Conservation (phyloP, 2,797 vertebrate species). For the Pelobates cultripes region DNA sequence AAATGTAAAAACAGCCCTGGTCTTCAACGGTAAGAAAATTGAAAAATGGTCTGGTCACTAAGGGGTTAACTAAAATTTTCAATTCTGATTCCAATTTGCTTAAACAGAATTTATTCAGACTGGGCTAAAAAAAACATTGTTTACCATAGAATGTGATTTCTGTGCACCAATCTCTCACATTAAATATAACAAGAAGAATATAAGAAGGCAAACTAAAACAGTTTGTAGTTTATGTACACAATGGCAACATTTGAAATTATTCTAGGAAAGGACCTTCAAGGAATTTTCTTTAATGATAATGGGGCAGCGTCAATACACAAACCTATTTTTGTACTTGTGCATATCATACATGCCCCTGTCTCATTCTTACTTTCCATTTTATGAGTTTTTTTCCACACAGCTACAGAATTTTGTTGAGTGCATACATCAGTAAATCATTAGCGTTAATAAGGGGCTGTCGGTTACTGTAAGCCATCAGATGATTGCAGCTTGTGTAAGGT, state of each 20-base stretch:
- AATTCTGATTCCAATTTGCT: too few species aligned
- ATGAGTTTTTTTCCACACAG: conserved; percentile 41
- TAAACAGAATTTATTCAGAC: too few species aligned
- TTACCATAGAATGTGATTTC: too few species aligned
- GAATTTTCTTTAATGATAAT: not conserved
- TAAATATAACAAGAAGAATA: too few species aligned
- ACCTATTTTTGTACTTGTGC: conserved; percentile 5
- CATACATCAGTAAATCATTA: conserved; percentile 21
- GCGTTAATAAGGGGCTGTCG: not conserved
- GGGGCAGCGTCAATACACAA: not conserved
- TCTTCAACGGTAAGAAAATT: too few species aligned
- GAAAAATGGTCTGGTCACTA: too few species aligned
- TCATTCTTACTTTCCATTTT: conserved; percentile 17
- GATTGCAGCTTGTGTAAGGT: conserved; percentile 11
- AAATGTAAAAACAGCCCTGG: too few species aligned
- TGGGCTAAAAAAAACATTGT: too few species aligned
- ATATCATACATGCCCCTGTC: not conserved
- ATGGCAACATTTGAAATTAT: not conserved
- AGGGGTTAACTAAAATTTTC: too few species aligned
- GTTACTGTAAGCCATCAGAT: conserved; percentile 41
- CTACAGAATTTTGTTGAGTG: conserved; percentile 22
- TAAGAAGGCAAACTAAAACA: too few species aligned
- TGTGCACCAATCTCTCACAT: too few species aligned
- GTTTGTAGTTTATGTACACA: not conserved
- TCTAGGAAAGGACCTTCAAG: not conserved